Conservation (phyloP, 1,140 invertebrate species). For the Portunus trituberculatus region DNA sequence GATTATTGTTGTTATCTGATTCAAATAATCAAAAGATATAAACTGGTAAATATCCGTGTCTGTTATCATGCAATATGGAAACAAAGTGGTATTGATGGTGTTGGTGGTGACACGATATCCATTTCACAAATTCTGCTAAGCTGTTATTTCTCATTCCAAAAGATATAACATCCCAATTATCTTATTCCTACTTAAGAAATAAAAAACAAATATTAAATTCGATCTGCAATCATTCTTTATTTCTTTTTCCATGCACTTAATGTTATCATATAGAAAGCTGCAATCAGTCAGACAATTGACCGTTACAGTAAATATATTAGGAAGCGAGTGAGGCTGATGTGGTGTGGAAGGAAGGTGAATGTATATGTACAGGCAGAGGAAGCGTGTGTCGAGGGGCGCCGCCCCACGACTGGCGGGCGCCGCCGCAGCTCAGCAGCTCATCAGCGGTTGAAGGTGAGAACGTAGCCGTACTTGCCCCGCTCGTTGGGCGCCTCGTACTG, state of each 20-base stretch:
- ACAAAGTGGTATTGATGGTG: too few species aligned
- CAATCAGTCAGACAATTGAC: neutral
- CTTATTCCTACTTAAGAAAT: neutral
- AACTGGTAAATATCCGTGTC: too few species aligned
- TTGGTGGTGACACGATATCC: too few species aligned
- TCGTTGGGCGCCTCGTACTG: conserved; percentile 64
- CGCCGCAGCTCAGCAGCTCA: neutral
- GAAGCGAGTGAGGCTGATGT: neutral
- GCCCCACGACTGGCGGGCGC: neutral
- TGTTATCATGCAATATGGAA: too few species aligned
- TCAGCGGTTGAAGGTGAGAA: conserved; percentile 50
- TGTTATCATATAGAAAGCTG: neutral
- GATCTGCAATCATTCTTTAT: neutral
- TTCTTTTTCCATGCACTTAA: neutral
- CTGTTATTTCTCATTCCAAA: too few species aligned
- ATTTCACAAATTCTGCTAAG: too few species aligned
- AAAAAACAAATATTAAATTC: neutral
- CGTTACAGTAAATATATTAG: neutral
- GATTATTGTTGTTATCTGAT: too few species aligned
- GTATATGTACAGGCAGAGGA: neutral
- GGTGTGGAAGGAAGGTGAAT: neutral
- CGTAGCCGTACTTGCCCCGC: conserved; percentile 54
- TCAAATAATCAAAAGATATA: too few species aligned
- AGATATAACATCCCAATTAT: too few species aligned
- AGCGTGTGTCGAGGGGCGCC: conserved; percentile 18